Base-by-base conservation (phyloP, 1,140 invertebrate species). In the Adoxophyes honmai region DNA sequence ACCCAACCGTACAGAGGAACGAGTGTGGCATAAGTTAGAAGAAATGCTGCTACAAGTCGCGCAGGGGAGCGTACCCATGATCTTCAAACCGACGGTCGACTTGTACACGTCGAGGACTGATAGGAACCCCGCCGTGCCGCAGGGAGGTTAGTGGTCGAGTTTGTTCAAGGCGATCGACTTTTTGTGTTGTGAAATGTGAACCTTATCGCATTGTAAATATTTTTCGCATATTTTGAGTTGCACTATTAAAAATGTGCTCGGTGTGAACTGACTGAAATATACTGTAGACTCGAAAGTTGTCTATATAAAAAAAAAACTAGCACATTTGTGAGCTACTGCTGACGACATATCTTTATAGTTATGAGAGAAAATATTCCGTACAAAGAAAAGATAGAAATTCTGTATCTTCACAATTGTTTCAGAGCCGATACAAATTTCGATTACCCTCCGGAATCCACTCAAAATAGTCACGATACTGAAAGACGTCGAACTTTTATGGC, bases 401-500 rank as follows among this genome's bases (percentile, higher is more conserved):
- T 42, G 36, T 35, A 59, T 56, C 39, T 59, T 39, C 34, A 37
- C 54, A 57, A 44, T 18, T 64, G 64, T 91, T 91, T 62, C 84
- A 94, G 97, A 98, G 87, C 94, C 94, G 7, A 93, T 98, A 51
- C 93, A 93, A 81, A 91, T 97, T 52, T 93, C 94, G 52, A 87
- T 98, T 18, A 91, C 92, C 42, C 83, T 98, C 35, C 87, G 91
- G 39, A 98, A 98, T 89, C 94, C 95, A 1, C 87, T 98, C n/a
- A 93, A 94, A 62, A 94, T 97, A 38, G 86, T 93, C 3, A 73
- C 97, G 51, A 86, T 92, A 11, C 80, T 98, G 15, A 91, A 91
- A 34, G 92, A 96, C 63, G 89, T 98, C 2, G 91, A 93, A 69
- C 81, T 98, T 11, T 81, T 97, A n/a, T 98, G 96, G 96, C 92